A percentile compares a stretch with the other conserved stretches of the same genome.
Conservation (phyloP, 2,888 invertebrate genomes). For the Cephonodes hylas region DNA sequence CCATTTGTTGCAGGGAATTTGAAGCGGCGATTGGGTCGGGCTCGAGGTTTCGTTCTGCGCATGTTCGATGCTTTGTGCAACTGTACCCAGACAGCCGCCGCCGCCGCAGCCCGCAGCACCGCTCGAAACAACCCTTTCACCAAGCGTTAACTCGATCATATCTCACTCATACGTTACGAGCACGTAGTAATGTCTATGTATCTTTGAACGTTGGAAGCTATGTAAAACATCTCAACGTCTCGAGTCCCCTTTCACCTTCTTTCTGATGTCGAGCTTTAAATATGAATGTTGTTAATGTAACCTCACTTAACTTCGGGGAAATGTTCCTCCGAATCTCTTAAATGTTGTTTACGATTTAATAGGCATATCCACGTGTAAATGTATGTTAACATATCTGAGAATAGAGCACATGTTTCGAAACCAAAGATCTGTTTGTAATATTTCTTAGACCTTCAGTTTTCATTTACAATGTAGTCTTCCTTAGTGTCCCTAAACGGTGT, state of each 20-base stretch:
- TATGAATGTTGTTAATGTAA: not conserved
- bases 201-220: too few species aligned
- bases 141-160: constrained; percentile 64
- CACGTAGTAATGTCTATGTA: constrained; percentile 14
- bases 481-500: constrained; percentile 36
- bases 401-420: not conserved
- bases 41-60: constrained; percentile 82
- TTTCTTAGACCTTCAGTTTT: not conserved
- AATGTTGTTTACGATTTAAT: not conserved
- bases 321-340: not conserved
- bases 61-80: constrained; percentile 84
- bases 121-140: constrained; percentile 67
- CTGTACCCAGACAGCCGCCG: constrained; percentile 82
- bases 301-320: not conserved
- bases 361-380: not conserved
- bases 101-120: constrained; percentile 77
- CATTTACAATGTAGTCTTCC: constrained; percentile 14
- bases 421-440: constrained; percentile 6
- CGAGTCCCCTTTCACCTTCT: not conserved
- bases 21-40: constrained; percentile 82
- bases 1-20: constrained; percentile 70
- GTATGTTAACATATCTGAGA: not conserved
- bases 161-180: constrained; percentile 28
- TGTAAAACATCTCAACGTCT: too few species aligned
- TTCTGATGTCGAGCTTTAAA: constrained; percentile 9